phyloP scores from a whole-genome alignment of 2,797 vertebrate species.

The Sebastes steindachneri region DNA sequence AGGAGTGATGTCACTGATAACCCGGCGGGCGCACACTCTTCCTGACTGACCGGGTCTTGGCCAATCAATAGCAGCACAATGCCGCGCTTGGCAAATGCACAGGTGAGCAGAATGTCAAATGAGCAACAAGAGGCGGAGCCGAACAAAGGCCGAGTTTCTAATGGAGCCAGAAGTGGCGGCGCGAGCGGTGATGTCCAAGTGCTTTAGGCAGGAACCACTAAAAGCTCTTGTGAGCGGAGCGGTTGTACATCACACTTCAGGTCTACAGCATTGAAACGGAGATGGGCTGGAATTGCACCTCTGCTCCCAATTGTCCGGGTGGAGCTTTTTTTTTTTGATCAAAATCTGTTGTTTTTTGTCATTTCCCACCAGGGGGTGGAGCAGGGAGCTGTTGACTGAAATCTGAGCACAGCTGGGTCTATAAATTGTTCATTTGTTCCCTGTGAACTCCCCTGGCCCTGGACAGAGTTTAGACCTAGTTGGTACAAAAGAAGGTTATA shows the following conservation, averaged over 20 bases:
- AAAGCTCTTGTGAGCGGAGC: constrained; percentile 50
- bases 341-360: constrained; percentile 45
- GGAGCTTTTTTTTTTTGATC: constrained; percentile 22
- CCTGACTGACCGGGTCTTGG: constrained; percentile 59
- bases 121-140: constrained; percentile 24
- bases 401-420: constrained; percentile 52
- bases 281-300: constrained; percentile 8
- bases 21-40: constrained; percentile 58
- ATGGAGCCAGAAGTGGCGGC: constrained; percentile 49
- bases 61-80: constrained; percentile 73
- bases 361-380: constrained; percentile 10
- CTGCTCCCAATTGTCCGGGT: constrained; percentile 35
- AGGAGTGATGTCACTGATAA: constrained; percentile 78
- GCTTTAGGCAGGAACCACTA: constrained; percentile 45
- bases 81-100: constrained; percentile 61
- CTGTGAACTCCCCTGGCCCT: constrained; percentile 37
- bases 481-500: constrained; percentile 17
- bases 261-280: constrained; percentile 28
- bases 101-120: constrained; percentile 75
- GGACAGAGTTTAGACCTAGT: constrained; percentile 26
- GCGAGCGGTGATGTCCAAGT: constrained; percentile 36
- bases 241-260: constrained; percentile 47
- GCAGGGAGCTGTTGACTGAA: constrained; percentile 32
- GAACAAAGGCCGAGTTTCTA: constrained; percentile 51
- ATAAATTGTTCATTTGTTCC: constrained; percentile 58